Conservation (phyloP, 2,888 invertebrate genomes). For the Drosophila paucipuncta region DNA sequence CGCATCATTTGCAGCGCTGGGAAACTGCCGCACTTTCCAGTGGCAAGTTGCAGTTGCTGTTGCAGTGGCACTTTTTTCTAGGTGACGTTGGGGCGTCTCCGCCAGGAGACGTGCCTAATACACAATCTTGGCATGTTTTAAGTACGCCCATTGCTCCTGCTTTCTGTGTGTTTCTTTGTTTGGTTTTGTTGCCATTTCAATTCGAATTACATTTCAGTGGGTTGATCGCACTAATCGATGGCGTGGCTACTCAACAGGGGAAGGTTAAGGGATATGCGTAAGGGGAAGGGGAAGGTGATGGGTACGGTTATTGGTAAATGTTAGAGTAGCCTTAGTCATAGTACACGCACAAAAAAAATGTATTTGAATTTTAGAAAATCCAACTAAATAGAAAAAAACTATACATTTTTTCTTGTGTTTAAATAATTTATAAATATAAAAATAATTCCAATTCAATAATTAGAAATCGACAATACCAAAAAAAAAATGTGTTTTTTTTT, state of each 20-base stretch:
- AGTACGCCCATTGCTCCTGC: constrained; percentile 56
- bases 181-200: constrained; percentile 38
- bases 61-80: constrained; percentile 28
- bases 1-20: constrained; percentile 61
- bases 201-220: constrained; percentile 62
- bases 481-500: accelerated
- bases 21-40: constrained; percentile 62
- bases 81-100: constrained; percentile 51
- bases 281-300: neutral
- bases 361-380: neutral
- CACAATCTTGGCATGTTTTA: constrained; percentile 57
- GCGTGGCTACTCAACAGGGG: constrained; percentile 15
- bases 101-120: constrained; percentile 48
- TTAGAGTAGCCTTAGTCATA: neutral
- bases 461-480: neutral
- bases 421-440: neutral
- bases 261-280: neutral
- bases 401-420: neutral
- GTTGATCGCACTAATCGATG: constrained; percentile 74
- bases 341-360: neutral
- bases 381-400: neutral
- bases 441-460: neutral
- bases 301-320: neutral
- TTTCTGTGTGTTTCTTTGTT: constrained; percentile 38
- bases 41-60: constrained; percentile 16